A percentile compares a stretch with the other conserved stretches of the same genome.
These are phyloP conservation scores for Strigops habroptila DNA, from an alignment of 2,113 vertebrate genomes.

Conservation along the genomic window DNA sequence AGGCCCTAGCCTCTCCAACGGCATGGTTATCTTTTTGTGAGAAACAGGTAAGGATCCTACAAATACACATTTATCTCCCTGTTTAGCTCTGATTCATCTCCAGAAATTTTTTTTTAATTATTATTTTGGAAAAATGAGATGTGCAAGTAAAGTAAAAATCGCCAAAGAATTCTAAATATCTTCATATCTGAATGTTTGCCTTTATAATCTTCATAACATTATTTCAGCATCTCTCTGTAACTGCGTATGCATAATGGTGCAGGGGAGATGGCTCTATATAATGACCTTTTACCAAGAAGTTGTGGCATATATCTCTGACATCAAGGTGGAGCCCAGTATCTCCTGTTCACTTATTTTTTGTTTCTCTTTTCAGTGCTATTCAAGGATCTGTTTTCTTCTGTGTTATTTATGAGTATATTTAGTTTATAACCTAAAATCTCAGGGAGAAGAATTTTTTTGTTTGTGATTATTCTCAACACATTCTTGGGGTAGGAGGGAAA, in stretches of 20 bases:
- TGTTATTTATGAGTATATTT: not conserved
- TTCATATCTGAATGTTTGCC: not conserved
- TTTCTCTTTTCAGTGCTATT: not conserved
- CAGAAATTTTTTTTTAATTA: not conserved
- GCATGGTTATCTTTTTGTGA: not conserved
- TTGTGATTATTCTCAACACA: not conserved
- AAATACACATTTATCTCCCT: not conserved
- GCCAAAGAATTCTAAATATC: not conserved
- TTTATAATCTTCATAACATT: not conserved
- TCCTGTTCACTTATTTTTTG: not conserved
- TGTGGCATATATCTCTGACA: not conserved
- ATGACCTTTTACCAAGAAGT: not conserved
- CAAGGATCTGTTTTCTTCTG: not conserved
- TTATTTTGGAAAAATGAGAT: not conserved
- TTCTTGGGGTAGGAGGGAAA: not conserved
- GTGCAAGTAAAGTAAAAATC: not conserved
- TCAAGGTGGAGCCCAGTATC: not conserved
- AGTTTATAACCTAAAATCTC: not conserved
- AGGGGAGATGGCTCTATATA: not conserved
- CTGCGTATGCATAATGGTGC: accelerated
- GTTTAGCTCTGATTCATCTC: not conserved
- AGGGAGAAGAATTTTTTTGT: not conserved
- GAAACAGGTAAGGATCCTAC: not conserved
- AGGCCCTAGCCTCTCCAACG: not conserved
- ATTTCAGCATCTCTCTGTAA: not conserved